A percentile compares a stretch with the other conserved stretches of the same genome.
Conservation (phyloP, 2,113 vertebrate species). For the Cyprinus carpio region DNA sequence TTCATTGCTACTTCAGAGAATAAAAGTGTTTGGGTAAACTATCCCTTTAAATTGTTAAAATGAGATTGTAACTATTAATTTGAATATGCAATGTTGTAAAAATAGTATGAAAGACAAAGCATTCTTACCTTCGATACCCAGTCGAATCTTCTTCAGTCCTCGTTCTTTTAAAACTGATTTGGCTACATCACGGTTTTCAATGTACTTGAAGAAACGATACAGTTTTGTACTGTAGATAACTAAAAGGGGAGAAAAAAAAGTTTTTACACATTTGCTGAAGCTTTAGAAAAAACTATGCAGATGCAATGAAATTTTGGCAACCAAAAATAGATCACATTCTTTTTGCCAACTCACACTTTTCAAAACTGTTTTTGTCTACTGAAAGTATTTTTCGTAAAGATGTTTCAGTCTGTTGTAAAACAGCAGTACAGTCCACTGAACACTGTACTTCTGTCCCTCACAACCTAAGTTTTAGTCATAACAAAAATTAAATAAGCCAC, state of each 20-base stretch:
- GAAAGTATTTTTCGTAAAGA: background rate
- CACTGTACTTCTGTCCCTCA: too few species aligned
- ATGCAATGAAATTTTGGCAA: background rate
- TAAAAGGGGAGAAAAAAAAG: constrained; percentile 60
- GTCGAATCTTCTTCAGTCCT: constrained; percentile 95
- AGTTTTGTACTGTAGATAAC: constrained; percentile 99
- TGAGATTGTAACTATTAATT: background rate
- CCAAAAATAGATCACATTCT: too few species aligned
- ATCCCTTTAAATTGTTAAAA: background rate
- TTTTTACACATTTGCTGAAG: background rate
- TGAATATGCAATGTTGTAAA: background rate
- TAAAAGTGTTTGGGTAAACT: background rate
- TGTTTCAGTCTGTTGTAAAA: too few species aligned
- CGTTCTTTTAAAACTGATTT: constrained; percentile 97
- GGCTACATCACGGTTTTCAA: constrained; percentile 97
- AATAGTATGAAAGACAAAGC: background rate
- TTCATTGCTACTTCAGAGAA: background rate
- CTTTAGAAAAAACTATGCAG: background rate
- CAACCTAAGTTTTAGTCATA: too few species aligned
- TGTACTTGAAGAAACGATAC: constrained; percentile 99
- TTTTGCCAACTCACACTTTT: too few species aligned
- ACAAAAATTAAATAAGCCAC: too few species aligned
- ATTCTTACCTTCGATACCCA: constrained; percentile 95
- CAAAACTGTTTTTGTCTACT: background rate
- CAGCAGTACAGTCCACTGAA: too few species aligned